A percentile compares a stretch with the other conserved stretches of the same genome.
Evolutionary conservation across 2,797 vertebrate genomes (phyloP).

Genomic region (Pantherophis vulpinus): DNA sequence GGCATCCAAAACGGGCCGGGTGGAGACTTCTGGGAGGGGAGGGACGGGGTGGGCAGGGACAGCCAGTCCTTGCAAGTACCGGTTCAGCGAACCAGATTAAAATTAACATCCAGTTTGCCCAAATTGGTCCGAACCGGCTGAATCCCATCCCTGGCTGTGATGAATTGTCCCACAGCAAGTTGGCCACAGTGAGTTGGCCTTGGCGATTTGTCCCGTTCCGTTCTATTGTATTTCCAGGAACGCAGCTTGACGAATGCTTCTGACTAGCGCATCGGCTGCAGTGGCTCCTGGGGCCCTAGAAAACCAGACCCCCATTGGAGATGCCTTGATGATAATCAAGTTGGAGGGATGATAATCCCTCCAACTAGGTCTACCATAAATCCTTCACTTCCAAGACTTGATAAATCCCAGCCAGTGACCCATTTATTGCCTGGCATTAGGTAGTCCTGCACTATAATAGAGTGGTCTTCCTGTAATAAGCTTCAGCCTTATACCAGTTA

Average conservation of each 20-base stretch:
- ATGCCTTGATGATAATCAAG: neutral
- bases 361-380: neutral
- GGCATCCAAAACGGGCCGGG: too few species aligned
- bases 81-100: too few species aligned
- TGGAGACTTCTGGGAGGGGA: too few species aligned
- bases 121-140: too few species aligned
- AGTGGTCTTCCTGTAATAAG: neutral
- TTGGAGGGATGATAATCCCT: neutral
- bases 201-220: too few species aligned
- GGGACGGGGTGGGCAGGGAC: too few species aligned
- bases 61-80: too few species aligned
- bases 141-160: too few species aligned
- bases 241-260: neutral
- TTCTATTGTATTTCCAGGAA: neutral
- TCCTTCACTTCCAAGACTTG: neutral
- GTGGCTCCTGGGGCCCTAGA: neutral
- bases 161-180: too few species aligned
- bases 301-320: neutral
- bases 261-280: neutral
- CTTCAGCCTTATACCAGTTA: neutral
- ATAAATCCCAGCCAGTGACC: neutral
- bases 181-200: too few species aligned
- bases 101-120: too few species aligned
- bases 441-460: rapidly evolving
- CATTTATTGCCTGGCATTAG: neutral